These are phyloP conservation scores for Andinoacara biseriatus DNA, from an alignment of 2,113 vertebrate species.

Conservation along the genomic window DNA sequence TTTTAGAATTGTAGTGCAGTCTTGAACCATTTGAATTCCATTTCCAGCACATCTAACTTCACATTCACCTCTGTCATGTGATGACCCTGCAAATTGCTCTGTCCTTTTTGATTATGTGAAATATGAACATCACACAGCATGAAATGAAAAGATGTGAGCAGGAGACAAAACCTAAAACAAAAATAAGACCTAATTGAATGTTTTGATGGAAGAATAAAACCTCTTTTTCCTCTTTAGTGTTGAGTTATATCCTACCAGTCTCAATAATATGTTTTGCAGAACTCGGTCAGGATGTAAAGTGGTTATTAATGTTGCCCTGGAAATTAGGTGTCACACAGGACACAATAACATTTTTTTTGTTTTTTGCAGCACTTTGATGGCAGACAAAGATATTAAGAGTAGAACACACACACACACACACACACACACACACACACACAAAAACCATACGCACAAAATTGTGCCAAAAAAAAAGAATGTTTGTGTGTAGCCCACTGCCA, in stretches of 20 bases:
- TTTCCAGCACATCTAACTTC: conserved; percentile 23
- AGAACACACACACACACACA: no score
- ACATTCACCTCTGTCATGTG: conserved; percentile 15
- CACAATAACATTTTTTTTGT: no score
- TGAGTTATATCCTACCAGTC: neutral
- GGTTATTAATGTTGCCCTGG: neutral
- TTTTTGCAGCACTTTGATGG: no score
- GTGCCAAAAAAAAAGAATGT: no score
- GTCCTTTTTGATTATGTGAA: conserved; percentile 22
- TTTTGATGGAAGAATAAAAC: neutral
- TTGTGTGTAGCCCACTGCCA: no score
- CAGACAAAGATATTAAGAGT: no score
- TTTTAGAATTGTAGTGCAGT: neutral
- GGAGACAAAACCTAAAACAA: conserved; percentile 2
- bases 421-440: no score
- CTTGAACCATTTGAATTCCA: conserved; percentile 6
- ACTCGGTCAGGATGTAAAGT: conserved; percentile 12
- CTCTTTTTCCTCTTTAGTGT: neutral
- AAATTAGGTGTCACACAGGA: no score
- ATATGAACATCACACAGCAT: conserved; percentile 18
- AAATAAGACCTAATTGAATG: conserved; percentile 3
- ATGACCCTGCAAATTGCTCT: conserved; percentile 22
- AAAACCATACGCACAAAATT: no score
- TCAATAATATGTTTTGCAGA: conserved; percentile 9
- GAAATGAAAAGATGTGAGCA: conserved; percentile 21